phyloP scores from a whole-genome alignment of 2,113 vertebrate genomes.

The Myrmophylax atrothorax region DNA sequence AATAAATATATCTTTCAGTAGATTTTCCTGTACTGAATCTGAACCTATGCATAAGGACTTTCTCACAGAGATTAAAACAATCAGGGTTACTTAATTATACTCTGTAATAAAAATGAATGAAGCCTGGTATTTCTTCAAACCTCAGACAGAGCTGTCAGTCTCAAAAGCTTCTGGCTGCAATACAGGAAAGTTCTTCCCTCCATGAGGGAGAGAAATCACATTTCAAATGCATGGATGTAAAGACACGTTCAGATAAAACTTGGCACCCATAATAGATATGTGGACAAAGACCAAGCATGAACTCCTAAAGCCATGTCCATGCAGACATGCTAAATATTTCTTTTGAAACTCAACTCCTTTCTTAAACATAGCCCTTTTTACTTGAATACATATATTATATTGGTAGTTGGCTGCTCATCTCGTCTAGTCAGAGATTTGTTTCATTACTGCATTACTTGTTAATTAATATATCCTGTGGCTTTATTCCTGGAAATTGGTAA shows the following conservation, averaged over 20 bases:
- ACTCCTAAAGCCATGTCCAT: background rate
- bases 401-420: background rate
- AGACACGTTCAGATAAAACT: background rate
- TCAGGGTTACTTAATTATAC: background rate
- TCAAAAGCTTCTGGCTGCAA: background rate
- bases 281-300: background rate
- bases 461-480: background rate
- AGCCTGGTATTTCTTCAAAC: background rate
- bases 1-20: background rate
- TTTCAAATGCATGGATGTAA: background rate
- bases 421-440: background rate
- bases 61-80: background rate
- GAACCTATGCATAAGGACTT: background rate
- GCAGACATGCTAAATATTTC: background rate
- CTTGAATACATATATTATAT: background rate
- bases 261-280: background rate
- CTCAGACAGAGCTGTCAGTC: background rate
- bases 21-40: background rate
- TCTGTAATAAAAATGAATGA: background rate
- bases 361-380: background rate
- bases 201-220: accelerated
- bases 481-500: background rate
- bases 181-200: background rate
- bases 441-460: background rate
- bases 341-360: background rate